Base-by-base conservation (phyloP, 2,797 vertebrate species). In the Malurus leucopterus region DNA sequence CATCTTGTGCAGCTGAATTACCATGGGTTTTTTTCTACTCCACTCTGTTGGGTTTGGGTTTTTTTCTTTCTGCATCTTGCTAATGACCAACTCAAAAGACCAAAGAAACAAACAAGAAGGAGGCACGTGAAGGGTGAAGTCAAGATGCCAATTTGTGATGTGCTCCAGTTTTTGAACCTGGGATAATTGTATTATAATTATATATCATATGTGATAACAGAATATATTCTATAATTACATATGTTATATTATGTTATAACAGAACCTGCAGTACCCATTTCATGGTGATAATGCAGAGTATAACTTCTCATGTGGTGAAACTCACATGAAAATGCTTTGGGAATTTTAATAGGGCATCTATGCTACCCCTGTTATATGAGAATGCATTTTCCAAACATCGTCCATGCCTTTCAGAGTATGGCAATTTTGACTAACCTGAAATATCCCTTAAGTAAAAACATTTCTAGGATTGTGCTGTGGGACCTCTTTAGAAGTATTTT, bases 11-110 rank as follows among this genome's bases (percentile, higher is more conserved):
- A 34, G 20, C 6, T 30, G 44, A 72, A 57, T 44, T 47, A 55
- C 15, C 1, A 1, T 15, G 11, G 8, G 47, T 11, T 2, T 92
- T 67, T 49, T 73, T 3, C 5, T 46, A 3, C 15, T 29, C 9
- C 5, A 3, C 8, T 26, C 7, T 13, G 1, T 3, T 15, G 7
- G 2, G 1, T 1, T 19, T n/a, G 54, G n/a, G 32, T 44, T 32
- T 54, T 69, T 27, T 7, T 0, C 9, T 40, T 6, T 5, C 19
- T 38, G 19, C 4, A 30, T 21, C 15, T 61, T 54, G 17, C 47
- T 47, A 57, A 30, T 21, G 9, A 34, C 19, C 22, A 62, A 27
- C 47, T 46, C 4, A 4, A 82, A 62, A 34, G 7, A 75, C 5
- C 38, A 32, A 41, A 5, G 16, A 17, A 75, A 64, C 2, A 15